Evolutionary conservation across 1,140 invertebrate species (phyloP), one percentile per base, ranked within the genome.

Genomic region (Acromyrmex charruanus): DNA sequence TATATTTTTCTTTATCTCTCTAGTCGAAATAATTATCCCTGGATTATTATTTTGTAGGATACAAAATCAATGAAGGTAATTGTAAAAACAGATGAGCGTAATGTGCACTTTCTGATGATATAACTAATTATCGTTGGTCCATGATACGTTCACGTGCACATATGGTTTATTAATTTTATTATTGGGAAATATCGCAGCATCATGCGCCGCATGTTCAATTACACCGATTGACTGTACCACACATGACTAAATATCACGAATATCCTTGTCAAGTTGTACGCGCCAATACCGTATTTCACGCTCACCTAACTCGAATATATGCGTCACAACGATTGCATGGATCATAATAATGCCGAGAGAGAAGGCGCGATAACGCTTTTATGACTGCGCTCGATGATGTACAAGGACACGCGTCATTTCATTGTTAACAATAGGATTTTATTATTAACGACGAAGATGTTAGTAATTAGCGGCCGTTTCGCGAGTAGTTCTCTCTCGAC

Each of bases 91-190:
- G 28, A 18, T 25, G 25, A 31, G 77, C 16, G 61, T 35, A 44
- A 35, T 7, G 59, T 49, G 28, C n/a, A 55, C 18, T 35, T 53
- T 66, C 44, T 31, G 61, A n/a, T 66, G 39, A 31, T 80, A 35
- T 51, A 55, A 49, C 59, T 51, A 53, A 80, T 80, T 65, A 65
- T 31, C 44, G n/a, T 51, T 28, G 61, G 49, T 51, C 25, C 59
- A 61, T 53, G 77, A 53, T 66, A 77, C 55, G 63, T 18, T 66
- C 14, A 25, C 74, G n/a, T 16, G 16, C 28, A n/a, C 12, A 25
- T 31, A 51, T 16, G n/a, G 28, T 68, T 80, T 80, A 80, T 53
- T 80, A 80, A 80, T 80, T 68, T 68, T 68, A 66, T 66, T 66
- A 80, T 66, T 68, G 63, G 44, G 55, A 66, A 80, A 53, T 80